phyloP scores from a whole-genome alignment of 2,888 invertebrate species.

The Dicyrtomina minuta region DNA sequence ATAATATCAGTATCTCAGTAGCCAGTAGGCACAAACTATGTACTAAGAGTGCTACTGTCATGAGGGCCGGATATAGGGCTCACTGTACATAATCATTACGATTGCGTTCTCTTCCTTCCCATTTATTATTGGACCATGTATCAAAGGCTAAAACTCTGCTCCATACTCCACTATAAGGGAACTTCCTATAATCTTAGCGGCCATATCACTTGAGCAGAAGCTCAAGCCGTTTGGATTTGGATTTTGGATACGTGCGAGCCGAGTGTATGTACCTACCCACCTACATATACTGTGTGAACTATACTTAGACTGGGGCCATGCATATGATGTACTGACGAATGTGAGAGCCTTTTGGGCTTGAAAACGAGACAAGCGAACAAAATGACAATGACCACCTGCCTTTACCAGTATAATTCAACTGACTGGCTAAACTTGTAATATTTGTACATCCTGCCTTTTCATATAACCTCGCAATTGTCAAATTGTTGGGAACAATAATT shows the following conservation, averaged over 20 bases:
- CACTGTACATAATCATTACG: background rate
- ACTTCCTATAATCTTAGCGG: too few species aligned
- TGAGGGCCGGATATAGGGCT: too few species aligned
- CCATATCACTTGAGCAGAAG: too few species aligned
- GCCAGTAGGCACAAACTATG: too few species aligned
- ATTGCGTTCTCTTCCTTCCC: constrained; percentile 14
- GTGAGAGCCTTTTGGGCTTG: background rate
- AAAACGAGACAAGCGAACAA: constrained; percentile 17
- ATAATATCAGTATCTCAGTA: too few species aligned
- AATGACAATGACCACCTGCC: constrained; percentile 50
- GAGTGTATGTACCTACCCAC: too few species aligned
- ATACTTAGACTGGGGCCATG: background rate
- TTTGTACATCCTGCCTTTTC: constrained; percentile 52
- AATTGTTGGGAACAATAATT: constrained; percentile 38
- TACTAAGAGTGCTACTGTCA: too few species aligned
- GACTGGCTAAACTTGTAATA: constrained; percentile 41
- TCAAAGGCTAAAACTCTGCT: too few species aligned
- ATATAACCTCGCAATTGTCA: constrained; percentile 26
- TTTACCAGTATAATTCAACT: constrained; percentile 26
- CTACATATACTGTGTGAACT: too few species aligned
- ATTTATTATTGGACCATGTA: constrained; percentile 7
- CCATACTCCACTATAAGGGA: too few species aligned
- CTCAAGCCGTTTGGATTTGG: background rate
- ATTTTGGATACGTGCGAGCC: background rate
- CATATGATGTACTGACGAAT: background rate